Conservation (phyloP, 2,113 vertebrate species). For the Prionailurus viverrinus region DNA sequence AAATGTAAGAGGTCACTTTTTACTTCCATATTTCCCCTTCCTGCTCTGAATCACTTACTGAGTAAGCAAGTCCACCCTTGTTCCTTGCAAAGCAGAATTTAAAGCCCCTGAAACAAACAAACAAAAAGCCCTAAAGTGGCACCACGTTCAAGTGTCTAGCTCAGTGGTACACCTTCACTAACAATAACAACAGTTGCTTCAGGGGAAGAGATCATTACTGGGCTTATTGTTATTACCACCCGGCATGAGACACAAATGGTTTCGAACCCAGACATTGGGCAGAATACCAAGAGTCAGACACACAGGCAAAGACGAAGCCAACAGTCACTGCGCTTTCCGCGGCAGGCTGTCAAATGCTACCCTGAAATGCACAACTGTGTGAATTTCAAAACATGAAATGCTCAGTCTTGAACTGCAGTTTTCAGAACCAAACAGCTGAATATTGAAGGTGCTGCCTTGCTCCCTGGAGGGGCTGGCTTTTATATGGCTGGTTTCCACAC, state of each 20-base stretch:
- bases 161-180: not conserved
- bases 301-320: not conserved
- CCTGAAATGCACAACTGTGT: not conserved
- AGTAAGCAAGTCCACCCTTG: not conserved
- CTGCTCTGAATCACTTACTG: not conserved
- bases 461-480: not conserved
- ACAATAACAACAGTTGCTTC: conserved; percentile 11
- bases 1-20: conserved; percentile 4
- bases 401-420: not conserved
- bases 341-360: not conserved
- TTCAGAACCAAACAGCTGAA: not conserved
- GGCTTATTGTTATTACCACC: not conserved
- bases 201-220: not conserved
- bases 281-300: not conserved
- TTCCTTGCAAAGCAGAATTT: not conserved
- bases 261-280: not conserved
- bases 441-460: not conserved
- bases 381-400: not conserved
- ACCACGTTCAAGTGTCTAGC: not conserved
- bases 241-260: not conserved
- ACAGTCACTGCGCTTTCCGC: rapidly evolving
- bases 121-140: not conserved
- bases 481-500: rapidly evolving
- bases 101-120: conserved; percentile 49
- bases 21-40: not conserved